phyloP scores from a whole-genome alignment of 1,140 invertebrate genomes.

The Musca vetustissima region DNA sequence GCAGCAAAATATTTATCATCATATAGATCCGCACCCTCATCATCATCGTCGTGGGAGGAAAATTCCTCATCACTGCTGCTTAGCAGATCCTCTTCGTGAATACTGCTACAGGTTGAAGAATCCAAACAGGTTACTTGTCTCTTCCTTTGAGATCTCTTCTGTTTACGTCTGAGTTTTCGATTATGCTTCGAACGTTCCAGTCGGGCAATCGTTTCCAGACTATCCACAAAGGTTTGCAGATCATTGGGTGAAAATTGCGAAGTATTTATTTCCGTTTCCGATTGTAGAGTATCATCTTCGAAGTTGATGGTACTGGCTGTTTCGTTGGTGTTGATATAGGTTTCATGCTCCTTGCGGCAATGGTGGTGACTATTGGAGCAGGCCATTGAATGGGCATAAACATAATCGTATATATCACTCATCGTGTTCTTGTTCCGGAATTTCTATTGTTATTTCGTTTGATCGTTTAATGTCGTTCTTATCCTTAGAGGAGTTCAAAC shows the following conservation, averaged over 20 bases:
- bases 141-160: background rate
- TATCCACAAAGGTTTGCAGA: background rate
- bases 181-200: background rate
- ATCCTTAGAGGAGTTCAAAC: constrained; percentile 1
- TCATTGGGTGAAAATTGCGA: background rate
- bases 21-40: background rate
- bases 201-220: background rate
- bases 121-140: background rate
- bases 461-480: background rate
- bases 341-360: background rate
- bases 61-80: background rate
- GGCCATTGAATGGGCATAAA: background rate
- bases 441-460: background rate
- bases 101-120: background rate
- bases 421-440: background rate
- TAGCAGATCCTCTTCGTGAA: background rate
- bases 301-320: background rate
- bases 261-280: background rate
- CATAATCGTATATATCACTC: constrained; percentile 13
- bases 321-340: too few relatives aligned
- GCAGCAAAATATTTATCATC: background rate
- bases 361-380: too few relatives aligned
- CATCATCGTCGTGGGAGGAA: too few relatives aligned
- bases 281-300: background rate
- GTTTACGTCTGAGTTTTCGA: background rate